A percentile compares a stretch with the other conserved stretches of the same genome.
phyloP scores from a whole-genome alignment of 2,797 vertebrate species.

The Neosilurus mollespiculum region DNA sequence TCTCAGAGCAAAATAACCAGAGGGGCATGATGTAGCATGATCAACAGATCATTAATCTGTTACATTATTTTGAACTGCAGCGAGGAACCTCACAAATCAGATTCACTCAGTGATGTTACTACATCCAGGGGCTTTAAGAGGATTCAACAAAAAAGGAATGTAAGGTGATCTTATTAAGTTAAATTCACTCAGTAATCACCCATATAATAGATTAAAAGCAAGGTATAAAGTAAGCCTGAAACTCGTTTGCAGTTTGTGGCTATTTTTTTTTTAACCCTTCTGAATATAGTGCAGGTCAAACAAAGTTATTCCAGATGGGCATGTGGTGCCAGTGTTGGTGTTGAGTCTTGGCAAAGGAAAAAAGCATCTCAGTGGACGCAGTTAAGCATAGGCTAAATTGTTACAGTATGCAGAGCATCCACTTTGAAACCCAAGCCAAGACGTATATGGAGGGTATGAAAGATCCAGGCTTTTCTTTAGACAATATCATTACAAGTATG shows the following conservation, averaged over 20 bases:
- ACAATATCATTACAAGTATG: constrained; percentile 15
- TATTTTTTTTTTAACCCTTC: constrained; percentile 26
- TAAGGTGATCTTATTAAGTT: background rate
- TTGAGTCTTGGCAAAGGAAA: constrained; percentile 42
- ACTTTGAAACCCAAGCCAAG: constrained; percentile 48
- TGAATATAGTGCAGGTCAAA: constrained; percentile 38
- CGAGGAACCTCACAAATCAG: background rate
- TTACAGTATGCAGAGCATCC: constrained; percentile 45
- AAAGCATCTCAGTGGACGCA: constrained; percentile 34
- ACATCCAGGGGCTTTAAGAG: background rate
- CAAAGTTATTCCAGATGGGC: constrained; percentile 44
- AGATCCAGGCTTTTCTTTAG: constrained; percentile 9
- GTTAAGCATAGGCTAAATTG: constrained; percentile 39
- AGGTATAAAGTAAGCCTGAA: background rate
- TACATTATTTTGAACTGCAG: background rate
- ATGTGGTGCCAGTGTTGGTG: constrained; percentile 33
- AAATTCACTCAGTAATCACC: background rate
- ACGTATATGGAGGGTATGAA: constrained; percentile 35
- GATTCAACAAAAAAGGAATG: background rate
- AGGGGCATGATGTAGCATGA: background rate
- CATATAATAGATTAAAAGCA: background rate
- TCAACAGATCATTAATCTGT: background rate
- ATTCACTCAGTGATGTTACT: background rate
- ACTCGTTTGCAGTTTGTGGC: constrained; percentile 3
- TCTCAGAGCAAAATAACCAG: background rate